These are phyloP conservation scores for Bruchidius siliquastri DNA, from an alignment of 2,888 invertebrate species.

Conservation along the genomic window DNA sequence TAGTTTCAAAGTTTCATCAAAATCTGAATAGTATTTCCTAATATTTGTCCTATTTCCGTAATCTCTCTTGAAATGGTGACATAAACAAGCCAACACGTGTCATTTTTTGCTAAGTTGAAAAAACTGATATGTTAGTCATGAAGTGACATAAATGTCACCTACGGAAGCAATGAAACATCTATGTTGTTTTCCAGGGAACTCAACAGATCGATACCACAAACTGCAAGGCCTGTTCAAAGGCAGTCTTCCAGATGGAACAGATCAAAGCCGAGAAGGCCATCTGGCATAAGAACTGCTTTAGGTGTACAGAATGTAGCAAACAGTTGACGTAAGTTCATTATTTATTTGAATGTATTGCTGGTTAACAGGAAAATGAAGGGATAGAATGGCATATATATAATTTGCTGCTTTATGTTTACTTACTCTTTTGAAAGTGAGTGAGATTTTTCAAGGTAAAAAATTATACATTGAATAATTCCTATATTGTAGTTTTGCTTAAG, in stretches of 20 bases:
- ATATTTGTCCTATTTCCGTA: no score
- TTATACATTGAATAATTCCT: no score
- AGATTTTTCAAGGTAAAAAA: no score
- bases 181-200: slow-evolving; percentile 41
- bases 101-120: no score
- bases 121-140: no score
- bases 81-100: no score
- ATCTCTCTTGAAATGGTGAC: no score
- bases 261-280: slow-evolving; percentile 85
- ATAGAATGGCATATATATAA: not conserved
- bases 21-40: no score
- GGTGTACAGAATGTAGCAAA: slow-evolving; percentile 88
- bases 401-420: not conserved
- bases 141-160: not conserved
- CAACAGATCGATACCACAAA: slow-evolving; percentile 54
- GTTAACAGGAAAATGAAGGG: no score
- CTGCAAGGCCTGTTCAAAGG: slow-evolving; percentile 81
- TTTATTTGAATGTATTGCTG: not conserved
- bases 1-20: no score
- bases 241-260: slow-evolving; percentile 95
- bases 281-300: slow-evolving; percentile 94
- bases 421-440: no score
- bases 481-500: no score
- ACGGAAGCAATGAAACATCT: not conserved
- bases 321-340: slow-evolving; percentile 72